Conservation (phyloP, 2,797 vertebrate genomes). For the Caiman crocodilus region DNA sequence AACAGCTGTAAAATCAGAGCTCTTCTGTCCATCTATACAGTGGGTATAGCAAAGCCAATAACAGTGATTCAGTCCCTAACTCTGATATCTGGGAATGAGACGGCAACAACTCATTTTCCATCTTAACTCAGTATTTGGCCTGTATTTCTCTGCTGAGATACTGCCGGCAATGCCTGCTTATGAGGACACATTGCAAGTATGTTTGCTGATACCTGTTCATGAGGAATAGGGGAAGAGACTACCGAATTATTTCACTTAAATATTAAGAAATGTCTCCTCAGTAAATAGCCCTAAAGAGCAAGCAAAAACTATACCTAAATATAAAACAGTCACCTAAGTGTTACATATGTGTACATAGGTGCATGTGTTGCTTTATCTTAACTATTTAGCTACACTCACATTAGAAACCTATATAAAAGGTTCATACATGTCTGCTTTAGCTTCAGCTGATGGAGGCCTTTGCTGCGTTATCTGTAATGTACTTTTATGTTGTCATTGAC, state of each 20-base stretch:
- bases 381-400: slow-evolving; percentile 38
- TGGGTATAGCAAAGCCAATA: not conserved
- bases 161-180: not conserved
- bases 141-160: not conserved
- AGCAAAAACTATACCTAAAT: slow-evolving; percentile 57
- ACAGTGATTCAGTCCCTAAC: not conserved
- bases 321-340: slow-evolving; percentile 45
- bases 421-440: not conserved
- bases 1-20: too few species aligned
- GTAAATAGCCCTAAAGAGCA: slow-evolving; percentile 39
- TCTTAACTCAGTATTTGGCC: not conserved
- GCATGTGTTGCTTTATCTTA: slow-evolving; percentile 15
- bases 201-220: not conserved
- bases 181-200: slow-evolving; percentile 4
- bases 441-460: not conserved
- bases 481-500: not conserved
- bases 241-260: slow-evolving; percentile 46
- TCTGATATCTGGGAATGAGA: not conserved
- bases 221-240: not conserved
- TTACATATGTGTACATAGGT: slow-evolving; percentile 64
- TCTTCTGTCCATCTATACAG: not conserved
- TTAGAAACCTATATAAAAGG: not conserved
- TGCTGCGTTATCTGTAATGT: not conserved
- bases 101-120: not conserved
- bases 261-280: slow-evolving; percentile 6